phyloP scores from a whole-genome alignment of 2,888 invertebrate species.

The Microchrysa polita region DNA sequence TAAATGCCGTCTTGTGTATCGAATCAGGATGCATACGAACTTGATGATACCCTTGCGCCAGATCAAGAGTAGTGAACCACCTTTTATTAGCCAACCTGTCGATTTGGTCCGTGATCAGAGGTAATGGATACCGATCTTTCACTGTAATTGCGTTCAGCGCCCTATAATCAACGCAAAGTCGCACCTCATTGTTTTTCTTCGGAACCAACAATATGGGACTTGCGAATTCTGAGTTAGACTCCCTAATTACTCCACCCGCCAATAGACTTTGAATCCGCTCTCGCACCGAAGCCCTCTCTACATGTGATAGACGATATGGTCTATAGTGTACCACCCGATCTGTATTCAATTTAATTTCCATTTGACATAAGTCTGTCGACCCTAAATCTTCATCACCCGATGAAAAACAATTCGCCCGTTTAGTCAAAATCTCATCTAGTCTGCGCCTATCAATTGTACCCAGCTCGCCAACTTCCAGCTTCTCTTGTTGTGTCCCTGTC shows the following conservation, averaged over 20 bases:
- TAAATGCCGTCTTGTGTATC: slow-evolving; percentile 53
- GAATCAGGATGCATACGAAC: slow-evolving; percentile 45
- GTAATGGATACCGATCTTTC: slow-evolving; percentile 18
- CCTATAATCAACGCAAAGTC: slow-evolving; percentile 18
- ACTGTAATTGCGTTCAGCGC: slow-evolving; percentile 21
- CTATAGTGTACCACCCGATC: neutral
- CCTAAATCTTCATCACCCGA: too few relatives aligned
- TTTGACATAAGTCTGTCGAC: neutral
- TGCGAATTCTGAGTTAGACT: slow-evolving; percentile 27
- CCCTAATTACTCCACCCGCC: slow-evolving; percentile 17
- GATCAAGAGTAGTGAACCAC: slow-evolving; percentile 25
- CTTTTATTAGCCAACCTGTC: neutral
- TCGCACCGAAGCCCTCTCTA: neutral
- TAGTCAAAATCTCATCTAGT: too few relatives aligned
- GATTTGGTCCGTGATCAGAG: slow-evolving; percentile 1
- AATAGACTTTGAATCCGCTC: neutral
- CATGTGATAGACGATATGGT: neutral
- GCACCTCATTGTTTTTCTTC: neutral
- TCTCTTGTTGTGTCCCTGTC: too few relatives aligned
- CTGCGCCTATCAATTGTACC: too few relatives aligned
- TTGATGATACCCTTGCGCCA: slow-evolving; percentile 43
- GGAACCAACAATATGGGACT: slow-evolving; percentile 17
- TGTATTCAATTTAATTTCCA: neutral
- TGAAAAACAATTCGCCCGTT: too few relatives aligned
- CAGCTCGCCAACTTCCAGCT: too few relatives aligned